These are phyloP conservation scores for Drosophila triauraria DNA, from an alignment of 1,140 invertebrate species.

Conservation along the genomic window DNA sequence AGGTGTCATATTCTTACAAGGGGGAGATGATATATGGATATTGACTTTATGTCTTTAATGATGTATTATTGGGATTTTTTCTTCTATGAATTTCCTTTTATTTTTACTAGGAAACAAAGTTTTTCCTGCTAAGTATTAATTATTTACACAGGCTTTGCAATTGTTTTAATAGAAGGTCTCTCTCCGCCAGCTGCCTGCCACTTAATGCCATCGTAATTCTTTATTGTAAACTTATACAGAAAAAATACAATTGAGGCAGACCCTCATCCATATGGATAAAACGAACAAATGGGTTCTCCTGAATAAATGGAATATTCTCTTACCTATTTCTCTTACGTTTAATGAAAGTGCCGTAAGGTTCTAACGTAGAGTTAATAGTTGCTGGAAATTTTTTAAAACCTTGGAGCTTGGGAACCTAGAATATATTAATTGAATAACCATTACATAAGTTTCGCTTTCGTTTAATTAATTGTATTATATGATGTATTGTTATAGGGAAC, in stretches of 20 bases:
- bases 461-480: not conserved
- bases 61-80: not conserved
- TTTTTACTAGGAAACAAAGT: not conserved
- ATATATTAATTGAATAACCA: not conserved
- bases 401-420: not conserved
- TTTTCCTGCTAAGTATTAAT: not conserved
- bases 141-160: too few relatives aligned
- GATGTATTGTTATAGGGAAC: too few relatives aligned
- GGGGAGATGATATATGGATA: not conserved
- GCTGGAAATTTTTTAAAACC: not conserved
- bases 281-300: not conserved
- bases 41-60: not conserved
- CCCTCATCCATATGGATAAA: slow-evolving; percentile 12
- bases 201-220: not conserved
- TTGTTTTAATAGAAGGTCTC: not conserved
- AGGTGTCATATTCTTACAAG: not conserved
- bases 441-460: not conserved
- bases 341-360: not conserved
- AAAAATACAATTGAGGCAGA: not conserved
- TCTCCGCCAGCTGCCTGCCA: not conserved
- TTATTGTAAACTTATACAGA: not conserved
- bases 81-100: too few relatives aligned
- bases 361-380: not conserved
- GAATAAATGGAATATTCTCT: too few relatives aligned
- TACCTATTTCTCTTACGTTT: not conserved